Conservation (phyloP, 1,140 invertebrate species). For the Calephelis virginiensis region DNA sequence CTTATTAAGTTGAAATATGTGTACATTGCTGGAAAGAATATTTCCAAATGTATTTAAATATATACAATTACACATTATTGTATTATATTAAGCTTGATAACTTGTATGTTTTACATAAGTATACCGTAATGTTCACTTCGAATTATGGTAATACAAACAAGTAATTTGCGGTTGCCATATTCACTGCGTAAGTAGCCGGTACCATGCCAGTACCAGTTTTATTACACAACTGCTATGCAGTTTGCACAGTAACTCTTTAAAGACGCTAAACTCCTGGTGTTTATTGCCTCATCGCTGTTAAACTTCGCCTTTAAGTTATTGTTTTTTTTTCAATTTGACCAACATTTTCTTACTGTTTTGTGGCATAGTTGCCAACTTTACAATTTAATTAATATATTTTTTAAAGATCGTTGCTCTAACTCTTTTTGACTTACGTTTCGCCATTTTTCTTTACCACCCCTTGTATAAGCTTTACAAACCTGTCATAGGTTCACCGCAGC, state of each 20-base stretch:
- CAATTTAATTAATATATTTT: too few species aligned
- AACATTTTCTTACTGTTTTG: neutral
- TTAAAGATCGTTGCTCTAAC: too few species aligned
- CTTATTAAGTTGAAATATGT: too few species aligned
- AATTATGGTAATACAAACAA: constrained; percentile 33
- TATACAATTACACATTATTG: too few species aligned
- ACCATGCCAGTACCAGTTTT: constrained; percentile 43
- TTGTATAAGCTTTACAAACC: too few species aligned
- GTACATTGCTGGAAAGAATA: neutral
- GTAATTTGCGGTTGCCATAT: constrained; percentile 36
- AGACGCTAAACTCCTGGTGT: constrained; percentile 43
- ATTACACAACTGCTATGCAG: constrained; percentile 51
- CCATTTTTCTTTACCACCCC: too few species aligned
- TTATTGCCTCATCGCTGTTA: constrained; percentile 35
- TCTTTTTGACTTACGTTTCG: too few species aligned
- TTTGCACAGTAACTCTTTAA: constrained; percentile 38
- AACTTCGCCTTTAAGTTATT: constrained; percentile 7
- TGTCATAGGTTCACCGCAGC: too few species aligned
- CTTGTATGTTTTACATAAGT: constrained; percentile 17
- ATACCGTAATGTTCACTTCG: constrained; percentile 21
- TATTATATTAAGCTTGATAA: too few species aligned
- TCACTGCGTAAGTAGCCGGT: constrained; percentile 41
- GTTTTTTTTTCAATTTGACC: neutral
- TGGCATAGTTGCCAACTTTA: too few species aligned
- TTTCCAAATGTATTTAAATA: too few species aligned